Base-by-base conservation (phyloP, 2,113 vertebrate species). In the Scomber colias region DNA sequence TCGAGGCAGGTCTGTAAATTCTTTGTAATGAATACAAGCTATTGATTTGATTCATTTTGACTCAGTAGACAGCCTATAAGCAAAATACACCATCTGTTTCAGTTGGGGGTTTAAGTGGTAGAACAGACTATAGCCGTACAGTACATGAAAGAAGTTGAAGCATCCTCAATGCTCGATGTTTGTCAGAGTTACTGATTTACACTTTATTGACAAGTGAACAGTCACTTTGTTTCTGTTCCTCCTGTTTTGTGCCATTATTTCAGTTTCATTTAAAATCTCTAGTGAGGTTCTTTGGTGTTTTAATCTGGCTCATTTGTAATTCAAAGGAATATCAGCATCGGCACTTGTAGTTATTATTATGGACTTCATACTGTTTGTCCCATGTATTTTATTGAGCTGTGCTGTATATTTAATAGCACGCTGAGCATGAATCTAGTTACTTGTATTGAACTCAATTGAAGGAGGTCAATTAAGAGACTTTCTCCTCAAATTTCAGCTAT, bases 31-130 rank as follows among this genome's bases (percentile, higher is more conserved):
- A 84, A 71, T 80, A 21, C 27, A 31, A 59, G 50, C 45, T 55
- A 78, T 71, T 81, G 76, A 83, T 81, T 21, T 75, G 50, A 79
- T 82, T 79, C 40, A 55, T 79, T 76, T 19, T 86, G 85, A 90
- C 72, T 82, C 44, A 77, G 79, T 11, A 69, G 79, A 77, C 57
- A 30, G 70, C 51, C 74, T 68, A 48, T 78, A 70, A 74, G 60
- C 70, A 30, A 50, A 60, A 81, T 78, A 72, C 66, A 54, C 60
- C 63, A 71, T 70, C 60, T 85, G 80, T 74, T 77, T 77, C 30
- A 51, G 53, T 48, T 11, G 31, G 53, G 17, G 53, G 55, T 56
- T 69, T 44, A 64, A 68, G 54, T 57, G 35, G 12, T 44, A 44
- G 69, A 63, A 65, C 17, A n/a, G 49, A 19, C 24, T 31, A 19